phyloP scores from a whole-genome alignment of 2,888 invertebrate genomes.

The Macaria notata region DNA sequence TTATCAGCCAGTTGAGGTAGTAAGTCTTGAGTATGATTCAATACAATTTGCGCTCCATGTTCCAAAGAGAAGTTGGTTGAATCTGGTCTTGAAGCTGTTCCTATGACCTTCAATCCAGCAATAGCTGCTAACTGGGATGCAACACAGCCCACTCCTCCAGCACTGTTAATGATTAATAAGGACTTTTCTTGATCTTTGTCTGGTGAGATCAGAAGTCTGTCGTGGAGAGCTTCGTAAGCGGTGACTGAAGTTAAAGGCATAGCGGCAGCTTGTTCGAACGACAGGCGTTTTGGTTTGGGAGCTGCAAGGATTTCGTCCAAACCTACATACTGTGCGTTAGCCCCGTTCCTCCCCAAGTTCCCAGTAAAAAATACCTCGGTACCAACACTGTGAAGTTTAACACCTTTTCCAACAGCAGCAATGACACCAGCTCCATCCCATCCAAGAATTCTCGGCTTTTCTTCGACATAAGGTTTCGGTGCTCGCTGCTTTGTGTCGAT shows the following conservation, averaged over 20 bases:
- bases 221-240: constrained; percentile 63
- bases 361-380: constrained; percentile 70
- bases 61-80: constrained; percentile 51
- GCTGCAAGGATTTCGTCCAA: constrained; percentile 60
- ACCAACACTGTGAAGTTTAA: constrained; percentile 51
- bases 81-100: constrained; percentile 67
- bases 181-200: constrained; percentile 66
- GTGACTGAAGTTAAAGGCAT: constrained; percentile 67
- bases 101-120: constrained; percentile 65
- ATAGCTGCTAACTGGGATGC: constrained; percentile 66
- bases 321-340: constrained; percentile 61
- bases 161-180: constrained; percentile 67
- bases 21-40: constrained; percentile 62
- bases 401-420: constrained; percentile 55
- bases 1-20: constrained; percentile 55
- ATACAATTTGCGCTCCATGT: constrained; percentile 59
- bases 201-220: constrained; percentile 59
- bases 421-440: constrained; percentile 73
- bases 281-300: constrained; percentile 59
- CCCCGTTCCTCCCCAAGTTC: constrained; percentile 55
- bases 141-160: constrained; percentile 69
- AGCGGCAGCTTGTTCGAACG: constrained; percentile 71
- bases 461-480: constrained; percentile 56
- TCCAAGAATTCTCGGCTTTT: constrained; percentile 58
- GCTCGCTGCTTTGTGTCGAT: constrained; percentile 67